Conservation (phyloP, 2,113 vertebrate species). For the Rhodinocichla rosea region DNA sequence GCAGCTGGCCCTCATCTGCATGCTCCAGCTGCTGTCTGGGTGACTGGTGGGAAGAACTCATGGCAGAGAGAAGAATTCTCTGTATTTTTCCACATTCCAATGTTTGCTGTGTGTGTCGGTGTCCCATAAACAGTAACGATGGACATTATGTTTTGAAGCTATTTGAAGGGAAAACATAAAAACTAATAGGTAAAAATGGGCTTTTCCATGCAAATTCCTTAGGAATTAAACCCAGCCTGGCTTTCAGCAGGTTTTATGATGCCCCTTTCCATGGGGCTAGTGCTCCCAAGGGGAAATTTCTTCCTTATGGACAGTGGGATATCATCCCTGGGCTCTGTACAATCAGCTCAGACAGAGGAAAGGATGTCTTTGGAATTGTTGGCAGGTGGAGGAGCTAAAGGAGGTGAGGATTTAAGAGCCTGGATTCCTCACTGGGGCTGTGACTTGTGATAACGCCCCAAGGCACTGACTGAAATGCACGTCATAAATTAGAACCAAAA, state of each 20-base stretch:
- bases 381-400: conserved; percentile 42
- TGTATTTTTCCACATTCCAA: accelerated
- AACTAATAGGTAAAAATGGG: not conserved
- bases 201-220: not conserved
- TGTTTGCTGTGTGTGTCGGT: accelerated
- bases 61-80: not conserved
- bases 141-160: not conserved
- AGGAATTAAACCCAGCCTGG: not conserved
- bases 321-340: not conserved
- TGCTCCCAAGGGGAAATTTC: not conserved
- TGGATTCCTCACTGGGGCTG: conserved; percentile 20
- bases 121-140: not conserved
- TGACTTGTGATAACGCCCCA: conserved; percentile 50
- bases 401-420: conserved; percentile 59
- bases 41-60: not conserved
- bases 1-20: accelerated
- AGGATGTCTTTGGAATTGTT: not conserved
- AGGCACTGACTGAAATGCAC: conserved; percentile 33
- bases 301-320: not conserved
- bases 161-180: not conserved
- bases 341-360: not conserved
- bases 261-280: not conserved
- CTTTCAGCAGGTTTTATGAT: not conserved
- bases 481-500: conserved; percentile 66
- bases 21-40: not conserved